Base-by-base conservation (phyloP, 2,113 vertebrate species). In the Taurulus bubalis region DNA sequence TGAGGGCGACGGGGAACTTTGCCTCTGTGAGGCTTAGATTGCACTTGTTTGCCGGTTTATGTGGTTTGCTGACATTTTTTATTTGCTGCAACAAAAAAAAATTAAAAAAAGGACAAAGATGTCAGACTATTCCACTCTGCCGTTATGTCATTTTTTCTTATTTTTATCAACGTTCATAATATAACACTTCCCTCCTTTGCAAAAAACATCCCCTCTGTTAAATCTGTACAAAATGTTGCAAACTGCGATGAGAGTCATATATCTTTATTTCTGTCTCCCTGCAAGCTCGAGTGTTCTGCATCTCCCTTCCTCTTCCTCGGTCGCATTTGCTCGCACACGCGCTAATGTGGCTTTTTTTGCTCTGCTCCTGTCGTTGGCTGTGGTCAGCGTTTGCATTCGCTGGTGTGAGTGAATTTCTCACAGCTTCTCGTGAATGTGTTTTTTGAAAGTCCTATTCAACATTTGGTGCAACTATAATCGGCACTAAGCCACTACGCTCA, bases 401-500 rank as follows among this genome's bases (percentile, higher is more conserved):
- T 93, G 89, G 92, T 92, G 93, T 88, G 92, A 93, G 87, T 85
- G 90, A 90, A 90, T 92, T 92, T 93, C 89, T 94, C 89, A 92
- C 92, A 93, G 93, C 90, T 93, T 93, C 87, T 83, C 76, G 66
- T 90, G 79, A 93, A 93, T 82, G 92, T 94, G 92, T 93, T 94
- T 93, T 92, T 91, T 15, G 80, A 93, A 94, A 92, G 87, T 93
- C 91, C 85, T 87, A 86, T 94, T 94, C 90, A 93, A 91, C 90
- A 94, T 92, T 93, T 93, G 92, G 93, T 94, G 93, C 86, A 93
- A 93, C 91, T 91, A 90, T 94, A 92, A 93, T 92, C 88, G 90
- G 91, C 90, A 89, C 78, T 82, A 78, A 93, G 92, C 90, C 91
- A 91, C 88, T 90, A 90, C 87, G 88, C 85, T 84, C 89, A 86